These are phyloP conservation scores for Arge pagana DNA, from an alignment of 2,888 invertebrate genomes.

Conservation along the genomic window DNA sequence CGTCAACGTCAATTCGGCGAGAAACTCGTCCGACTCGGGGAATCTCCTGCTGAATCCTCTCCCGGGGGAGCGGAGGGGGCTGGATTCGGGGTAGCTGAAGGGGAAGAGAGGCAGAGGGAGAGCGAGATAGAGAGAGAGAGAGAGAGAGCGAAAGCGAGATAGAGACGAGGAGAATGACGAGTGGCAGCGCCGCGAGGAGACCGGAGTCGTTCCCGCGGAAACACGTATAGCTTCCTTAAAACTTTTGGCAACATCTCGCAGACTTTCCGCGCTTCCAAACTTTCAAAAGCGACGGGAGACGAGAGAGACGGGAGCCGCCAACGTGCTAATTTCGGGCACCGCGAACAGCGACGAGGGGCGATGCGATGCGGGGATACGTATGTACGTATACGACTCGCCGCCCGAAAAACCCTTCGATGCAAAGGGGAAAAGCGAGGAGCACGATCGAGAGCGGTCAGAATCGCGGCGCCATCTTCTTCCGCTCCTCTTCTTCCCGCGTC, in stretches of 20 bases:
- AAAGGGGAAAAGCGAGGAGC: slow-evolving; percentile 6
- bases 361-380: slow-evolving; percentile 13
- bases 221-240: slow-evolving; percentile 10
- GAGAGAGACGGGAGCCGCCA: not conserved
- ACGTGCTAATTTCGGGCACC: slow-evolving; percentile 17
- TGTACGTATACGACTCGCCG: not conserved
- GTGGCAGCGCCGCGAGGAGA: slow-evolving; percentile 6
- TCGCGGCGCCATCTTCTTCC: too few species aligned
- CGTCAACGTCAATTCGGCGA: slow-evolving; percentile 11
- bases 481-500: too few species aligned
- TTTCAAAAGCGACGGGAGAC: not conserved
- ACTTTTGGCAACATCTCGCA: not conserved
- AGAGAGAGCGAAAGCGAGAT: not conserved
- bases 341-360: slow-evolving; percentile 2
- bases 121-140: not conserved
- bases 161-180: not conserved
- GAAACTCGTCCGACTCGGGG: not conserved
- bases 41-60: too few species aligned
- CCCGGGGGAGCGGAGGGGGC: slow-evolving; percentile 13
- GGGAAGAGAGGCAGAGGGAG: slow-evolving; percentile 10
- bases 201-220: slow-evolving; percentile 5
- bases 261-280: slow-evolving; percentile 10
- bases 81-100: not conserved
- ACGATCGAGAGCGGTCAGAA: slow-evolving; percentile 26
- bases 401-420: not conserved